These are phyloP conservation scores for Zophobas atratus DNA, from an alignment of 1,140 invertebrate species.

Conservation along the genomic window DNA sequence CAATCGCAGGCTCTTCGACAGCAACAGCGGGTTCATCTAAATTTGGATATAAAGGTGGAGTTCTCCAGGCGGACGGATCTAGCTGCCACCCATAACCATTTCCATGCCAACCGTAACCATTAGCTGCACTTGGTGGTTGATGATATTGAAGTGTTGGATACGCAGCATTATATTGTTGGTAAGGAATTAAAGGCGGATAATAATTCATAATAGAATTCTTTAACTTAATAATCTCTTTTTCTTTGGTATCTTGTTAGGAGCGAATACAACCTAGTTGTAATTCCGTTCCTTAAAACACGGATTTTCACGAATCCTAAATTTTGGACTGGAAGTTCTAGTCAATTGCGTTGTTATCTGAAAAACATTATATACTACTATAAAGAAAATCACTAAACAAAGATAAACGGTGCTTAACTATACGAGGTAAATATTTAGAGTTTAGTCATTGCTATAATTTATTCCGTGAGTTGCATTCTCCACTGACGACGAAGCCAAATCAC, in stretches of 20 bases:
- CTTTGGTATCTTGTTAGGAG: not conserved
- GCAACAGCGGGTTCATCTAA: constrained; percentile 54
- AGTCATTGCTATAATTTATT: too few species aligned
- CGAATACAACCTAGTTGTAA: too few species aligned
- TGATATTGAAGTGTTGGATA: constrained; percentile 64
- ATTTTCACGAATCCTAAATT: too few species aligned
- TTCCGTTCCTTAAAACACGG: too few species aligned
- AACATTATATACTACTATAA: too few species aligned
- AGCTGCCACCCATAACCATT: constrained; percentile 67
- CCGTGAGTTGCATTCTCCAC: too few species aligned
- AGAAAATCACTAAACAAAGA: too few species aligned
- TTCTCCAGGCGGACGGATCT: constrained; percentile 62
- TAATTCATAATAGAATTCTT: constrained; percentile 2
- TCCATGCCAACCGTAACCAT: constrained; percentile 66
- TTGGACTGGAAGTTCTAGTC: too few species aligned
- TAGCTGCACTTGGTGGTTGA: constrained; percentile 63
- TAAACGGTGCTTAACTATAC: too few species aligned
- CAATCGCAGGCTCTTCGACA: constrained; percentile 61
- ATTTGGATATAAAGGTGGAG: constrained; percentile 55
- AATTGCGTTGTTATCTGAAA: too few species aligned
- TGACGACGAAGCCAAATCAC: too few species aligned
- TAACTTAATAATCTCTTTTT: not conserved
- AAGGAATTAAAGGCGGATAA: constrained; percentile 51
- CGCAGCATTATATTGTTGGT: constrained; percentile 64
- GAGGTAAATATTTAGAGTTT: too few species aligned